A percentile compares a stretch with the other conserved stretches of the same genome.
Conservation (phyloP, 1,140 invertebrate genomes). For the Steinernema feltiae region DNA sequence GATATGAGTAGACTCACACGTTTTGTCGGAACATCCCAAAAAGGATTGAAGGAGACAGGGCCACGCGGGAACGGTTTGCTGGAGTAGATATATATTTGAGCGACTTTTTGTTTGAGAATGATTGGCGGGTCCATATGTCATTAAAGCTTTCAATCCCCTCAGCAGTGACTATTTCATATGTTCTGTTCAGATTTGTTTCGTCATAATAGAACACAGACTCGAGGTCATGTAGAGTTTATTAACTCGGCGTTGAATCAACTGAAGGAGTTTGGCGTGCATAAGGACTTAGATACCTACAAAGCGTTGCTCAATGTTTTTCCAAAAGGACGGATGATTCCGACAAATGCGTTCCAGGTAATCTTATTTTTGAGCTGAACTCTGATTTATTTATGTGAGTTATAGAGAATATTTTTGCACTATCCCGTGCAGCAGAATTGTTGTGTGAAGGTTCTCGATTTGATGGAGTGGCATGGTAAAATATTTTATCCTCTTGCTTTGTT, state of each 20-base stretch:
- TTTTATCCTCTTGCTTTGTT: conserved; percentile 31
- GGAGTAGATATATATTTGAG: no score
- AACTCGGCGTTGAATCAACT: conserved; percentile 77
- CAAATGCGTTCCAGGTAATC: conserved; percentile 70
- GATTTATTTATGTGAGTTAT: conserved; percentile 33
- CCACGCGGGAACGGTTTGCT: no score
- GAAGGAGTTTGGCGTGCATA: conserved; percentile 76
- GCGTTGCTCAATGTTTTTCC: conserved; percentile 81
- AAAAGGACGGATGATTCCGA: conserved; percentile 78
- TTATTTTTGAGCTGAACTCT: conserved; percentile 10
- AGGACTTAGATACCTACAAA: conserved; percentile 86
- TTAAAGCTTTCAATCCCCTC: no score
- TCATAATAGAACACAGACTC: conserved; percentile 38
- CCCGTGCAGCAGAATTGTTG: conserved; percentile 87
- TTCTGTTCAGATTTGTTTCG: conserved; percentile 38
- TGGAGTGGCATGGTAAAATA: conserved; percentile 76
- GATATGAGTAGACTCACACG: background rate
- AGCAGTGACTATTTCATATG: background rate
- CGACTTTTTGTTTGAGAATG: background rate
- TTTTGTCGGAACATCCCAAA: conserved; percentile 4
- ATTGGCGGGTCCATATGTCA: no score
- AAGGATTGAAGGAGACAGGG: no score
- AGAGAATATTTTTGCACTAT: conserved; percentile 70
- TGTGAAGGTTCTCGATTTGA: conserved; percentile 76
- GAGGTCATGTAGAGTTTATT: conserved; percentile 87